Evolutionary conservation across 2,888 invertebrate species (phyloP), one percentile per base, ranked within the genome.

Genomic region (Ferrisia virgata): DNA sequence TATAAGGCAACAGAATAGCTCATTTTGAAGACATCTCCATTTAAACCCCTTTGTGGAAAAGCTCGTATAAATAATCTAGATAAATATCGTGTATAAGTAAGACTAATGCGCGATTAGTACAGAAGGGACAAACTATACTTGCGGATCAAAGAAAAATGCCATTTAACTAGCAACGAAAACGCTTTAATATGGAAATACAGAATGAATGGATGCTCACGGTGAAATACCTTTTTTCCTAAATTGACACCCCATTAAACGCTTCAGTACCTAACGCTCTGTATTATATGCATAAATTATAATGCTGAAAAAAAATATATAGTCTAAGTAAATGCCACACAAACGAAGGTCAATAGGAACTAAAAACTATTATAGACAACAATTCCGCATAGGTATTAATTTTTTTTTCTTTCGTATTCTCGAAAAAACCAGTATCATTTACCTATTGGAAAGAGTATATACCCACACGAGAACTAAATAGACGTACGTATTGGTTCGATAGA

Each of bases 91-190:
- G 72, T 36, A 15, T 76, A 76, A 76, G 72, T 76, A 76, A 76
- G 72, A 76, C 72, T 76, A 76, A 76, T 76, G 72, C 72, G 72
- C 72, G 72, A 76, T 76, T 76, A 76, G 72, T 18, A n/a, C 36
- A 36, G 36, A 76, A 36, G 72, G 72, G 36, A 76, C 72, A 76
- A 76, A 36, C 33, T 64, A 47, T 47, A 47, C 43, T 15, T 58
- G 22, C 72, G 72, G 72, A 72, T 72, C 28, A 72, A 72, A 72
- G 72, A 72, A 72, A 72, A 72, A 72, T 72, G 72, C 28, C 31
- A 72, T 33, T 72, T 72, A 25, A 72, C 5, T 1, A 33, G 33
- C 72, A 8, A 64, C 25, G 25, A 64, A 72, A 72, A 72, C 31
- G 72, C 72, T 72, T 72, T 72, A 72, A n/a, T 33, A 33, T 72